phyloP scores from a whole-genome alignment of 2,888 invertebrate species.

The Parthenolecanium corni region DNA sequence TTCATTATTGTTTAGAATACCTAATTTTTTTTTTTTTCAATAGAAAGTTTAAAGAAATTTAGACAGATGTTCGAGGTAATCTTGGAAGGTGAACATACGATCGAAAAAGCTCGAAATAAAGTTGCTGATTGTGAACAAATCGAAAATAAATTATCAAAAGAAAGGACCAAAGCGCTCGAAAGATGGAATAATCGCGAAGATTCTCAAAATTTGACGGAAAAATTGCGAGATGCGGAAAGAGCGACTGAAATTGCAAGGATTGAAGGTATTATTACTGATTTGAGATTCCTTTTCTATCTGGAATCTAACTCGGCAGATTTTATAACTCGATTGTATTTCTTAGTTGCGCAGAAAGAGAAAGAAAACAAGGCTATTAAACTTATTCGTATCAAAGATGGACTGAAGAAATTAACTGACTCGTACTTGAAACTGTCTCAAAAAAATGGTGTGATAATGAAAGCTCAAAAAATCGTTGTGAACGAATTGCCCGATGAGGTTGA shows the following conservation, averaged over 20 bases:
- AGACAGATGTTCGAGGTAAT: constrained; percentile 42
- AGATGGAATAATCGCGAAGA: constrained; percentile 40
- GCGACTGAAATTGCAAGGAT: constrained; percentile 41
- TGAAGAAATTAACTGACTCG: constrained; percentile 42
- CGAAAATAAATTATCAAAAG: constrained; percentile 40
- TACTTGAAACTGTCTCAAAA: constrained; percentile 43
- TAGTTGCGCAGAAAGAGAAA: constrained; percentile 41
- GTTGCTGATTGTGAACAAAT: constrained; percentile 40
- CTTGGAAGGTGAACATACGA: constrained; percentile 42
- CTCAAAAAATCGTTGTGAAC: constrained; percentile 40
- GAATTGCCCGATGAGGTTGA: constrained; percentile 35
- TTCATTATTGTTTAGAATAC: background rate
- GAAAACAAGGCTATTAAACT: constrained; percentile 45
- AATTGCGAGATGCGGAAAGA: constrained; percentile 41
- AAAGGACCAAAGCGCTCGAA: constrained; percentile 37
- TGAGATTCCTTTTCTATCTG: background rate
- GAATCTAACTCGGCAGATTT: background rate
- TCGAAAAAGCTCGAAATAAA: constrained; percentile 40
- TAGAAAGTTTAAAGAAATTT: constrained; percentile 39
- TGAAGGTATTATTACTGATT: constrained; percentile 41
- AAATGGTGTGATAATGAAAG: constrained; percentile 42
- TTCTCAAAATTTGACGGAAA: constrained; percentile 39
- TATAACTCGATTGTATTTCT: background rate
- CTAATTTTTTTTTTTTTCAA: constrained; percentile 18
- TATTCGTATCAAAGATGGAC: constrained; percentile 42